Base-by-base conservation (phyloP, 2,888 invertebrate species). In the Drosophila quinaria region DNA sequence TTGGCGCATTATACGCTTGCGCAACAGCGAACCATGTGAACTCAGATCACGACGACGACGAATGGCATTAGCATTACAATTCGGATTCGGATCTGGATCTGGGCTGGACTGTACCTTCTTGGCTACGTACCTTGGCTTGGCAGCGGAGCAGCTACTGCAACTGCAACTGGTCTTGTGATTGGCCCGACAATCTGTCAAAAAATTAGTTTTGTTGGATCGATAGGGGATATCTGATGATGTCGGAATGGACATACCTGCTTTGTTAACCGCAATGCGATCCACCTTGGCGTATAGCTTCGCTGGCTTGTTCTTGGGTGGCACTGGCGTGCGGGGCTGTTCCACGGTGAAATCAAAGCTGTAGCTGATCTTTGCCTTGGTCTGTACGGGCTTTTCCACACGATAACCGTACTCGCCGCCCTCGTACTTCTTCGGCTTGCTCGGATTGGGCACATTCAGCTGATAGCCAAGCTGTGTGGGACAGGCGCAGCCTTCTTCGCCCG, bases 311-410 rank as follows among this genome's bases (percentile, higher is more conserved):
- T 77, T 76, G 1, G 74, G 74, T 4, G 81, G 80, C 9, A 72
- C 25, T 1, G 86, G 84, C 8, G 81, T 69, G 10, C 80, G 74
- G 0, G 92, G 92, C 35, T 92, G 85, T 60, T 92, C 91, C 5
- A 92, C 90, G 33, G 80, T 80, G 25, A 92, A 90, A 58, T 92
- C 92, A 35, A 92, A 90, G 46, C 86, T 89, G 33, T 91, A 92
- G 25, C 84, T 79, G 3, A 91, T 86, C 60, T 89, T 85, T 5
- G 89, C 76, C 65, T 88, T 87, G 8, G 88, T 42, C 51, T 72
- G 78, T 2, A 78, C 66, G 10, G 91, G 91, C 8, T 80, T 81
- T 17, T 92, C 92, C 15, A 92, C 70, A 11, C 87, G 90, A 59
- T 92, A 92, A 13, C 86, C 90, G 35, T 92, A 89, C 33, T 86